phyloP scores from a whole-genome alignment of 2,797 vertebrate species.

The Hippopotamyrus pictus region DNA sequence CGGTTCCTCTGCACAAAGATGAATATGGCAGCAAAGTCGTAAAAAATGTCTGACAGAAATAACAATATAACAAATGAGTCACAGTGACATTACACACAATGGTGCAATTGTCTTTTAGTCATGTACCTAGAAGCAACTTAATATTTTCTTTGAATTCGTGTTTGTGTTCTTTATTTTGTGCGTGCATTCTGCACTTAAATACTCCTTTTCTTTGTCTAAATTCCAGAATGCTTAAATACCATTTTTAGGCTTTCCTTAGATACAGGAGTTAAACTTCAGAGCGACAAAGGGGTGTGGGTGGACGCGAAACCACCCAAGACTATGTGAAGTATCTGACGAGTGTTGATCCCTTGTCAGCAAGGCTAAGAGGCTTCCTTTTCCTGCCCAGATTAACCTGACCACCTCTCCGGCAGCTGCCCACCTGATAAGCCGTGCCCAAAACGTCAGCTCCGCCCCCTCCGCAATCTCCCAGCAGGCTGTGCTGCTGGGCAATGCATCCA shows the following conservation, averaged over 20 bases:
- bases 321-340: not conserved
- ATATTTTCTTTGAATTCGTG: not conserved
- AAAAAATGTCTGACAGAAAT: not conserved
- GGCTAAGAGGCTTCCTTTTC: not conserved
- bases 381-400: constrained; percentile 80
- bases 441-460: constrained; percentile 70
- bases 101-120: not conserved
- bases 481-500: constrained; percentile 80
- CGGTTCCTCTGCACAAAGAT: not conserved
- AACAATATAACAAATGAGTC: not conserved
- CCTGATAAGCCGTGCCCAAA: constrained; percentile 88
- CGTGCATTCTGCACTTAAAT: not conserved
- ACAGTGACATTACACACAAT: not conserved
- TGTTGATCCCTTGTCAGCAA: not conserved
- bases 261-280: not conserved
- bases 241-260: not conserved
- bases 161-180: not conserved
- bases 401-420: constrained; percentile 82
- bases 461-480: constrained; percentile 91
- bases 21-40: not conserved
- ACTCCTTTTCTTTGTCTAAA: not conserved
- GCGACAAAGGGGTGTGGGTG: not conserved
- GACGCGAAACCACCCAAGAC: not conserved
- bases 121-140: not conserved
- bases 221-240: not conserved